These are phyloP conservation scores for Bombyx huttoni DNA, from an alignment of 2,888 invertebrate genomes.

Conservation along the genomic window DNA sequence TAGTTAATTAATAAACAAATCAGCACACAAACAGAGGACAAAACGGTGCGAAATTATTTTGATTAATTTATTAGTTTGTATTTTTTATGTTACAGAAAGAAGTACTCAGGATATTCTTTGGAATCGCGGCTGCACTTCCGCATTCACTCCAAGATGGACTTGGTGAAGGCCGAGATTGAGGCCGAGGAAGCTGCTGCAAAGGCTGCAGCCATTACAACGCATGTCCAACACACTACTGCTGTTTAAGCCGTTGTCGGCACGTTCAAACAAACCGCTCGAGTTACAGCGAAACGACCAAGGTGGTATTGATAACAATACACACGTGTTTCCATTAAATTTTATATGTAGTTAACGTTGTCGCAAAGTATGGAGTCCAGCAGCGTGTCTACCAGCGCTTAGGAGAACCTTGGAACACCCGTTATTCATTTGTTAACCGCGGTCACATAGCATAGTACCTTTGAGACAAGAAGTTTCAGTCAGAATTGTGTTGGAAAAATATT, in stretches of 20 bases:
- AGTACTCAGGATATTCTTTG: constrained; percentile 88
- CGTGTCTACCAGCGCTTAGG: no score
- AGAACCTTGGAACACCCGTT: no score
- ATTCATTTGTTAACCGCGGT: no score
- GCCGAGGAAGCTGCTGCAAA: not conserved
- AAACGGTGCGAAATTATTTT: no score
- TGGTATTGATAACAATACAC: no score
- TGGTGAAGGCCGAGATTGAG: constrained; percentile 15
- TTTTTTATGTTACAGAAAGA: constrained; percentile 76
- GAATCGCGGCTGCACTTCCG: constrained; percentile 93
- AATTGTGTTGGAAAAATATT: not conserved
- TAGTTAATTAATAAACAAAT: no score
- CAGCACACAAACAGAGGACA: no score
- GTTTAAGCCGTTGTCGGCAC: not conserved
- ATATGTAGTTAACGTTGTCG: not conserved
- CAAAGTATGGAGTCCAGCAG: no score
- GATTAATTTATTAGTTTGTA: not conserved
- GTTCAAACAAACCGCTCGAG: not conserved
- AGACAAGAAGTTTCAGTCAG: no score
- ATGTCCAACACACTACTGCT: not conserved
- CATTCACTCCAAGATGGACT: constrained; percentile 81
- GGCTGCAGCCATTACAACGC: not conserved
- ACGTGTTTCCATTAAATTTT: not conserved
- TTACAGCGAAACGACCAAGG: not conserved
- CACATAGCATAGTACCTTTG: no score